phyloP scores from a whole-genome alignment of 2,888 invertebrate genomes.

The Galeruca laticollis region DNA sequence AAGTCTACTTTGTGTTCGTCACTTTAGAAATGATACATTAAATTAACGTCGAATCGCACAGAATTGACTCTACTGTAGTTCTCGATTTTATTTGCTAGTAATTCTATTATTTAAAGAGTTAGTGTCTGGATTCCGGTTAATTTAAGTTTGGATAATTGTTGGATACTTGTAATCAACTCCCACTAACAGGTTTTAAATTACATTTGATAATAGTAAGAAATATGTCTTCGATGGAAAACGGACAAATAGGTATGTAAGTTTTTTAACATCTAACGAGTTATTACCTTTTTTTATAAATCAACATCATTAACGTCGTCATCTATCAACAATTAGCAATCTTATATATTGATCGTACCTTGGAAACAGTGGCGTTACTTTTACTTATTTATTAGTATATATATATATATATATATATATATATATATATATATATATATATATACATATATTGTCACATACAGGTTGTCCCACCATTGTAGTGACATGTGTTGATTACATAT shows the following conservation, averaged over 20 bases:
- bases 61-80: neutral
- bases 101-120: neutral
- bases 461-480: too few species aligned
- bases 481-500: too few species aligned
- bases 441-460: too few species aligned
- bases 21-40: neutral
- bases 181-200: neutral
- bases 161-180: neutral
- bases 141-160: neutral
- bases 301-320: too few species aligned
- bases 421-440: too few species aligned
- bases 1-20: neutral
- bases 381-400: too few species aligned
- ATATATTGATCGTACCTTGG: neutral
- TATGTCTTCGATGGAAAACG: constrained; percentile 9
- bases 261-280: neutral
- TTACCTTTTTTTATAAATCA: neutral
- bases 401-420: too few species aligned
- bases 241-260: constrained; percentile 16
- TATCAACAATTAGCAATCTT: too few species aligned
- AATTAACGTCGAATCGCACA: neutral
- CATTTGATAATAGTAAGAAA: neutral
- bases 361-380: neutral
- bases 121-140: neutral
- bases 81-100: neutral